phyloP scores from a whole-genome alignment of 2,888 invertebrate genomes.

The Chironomus tentans region DNA sequence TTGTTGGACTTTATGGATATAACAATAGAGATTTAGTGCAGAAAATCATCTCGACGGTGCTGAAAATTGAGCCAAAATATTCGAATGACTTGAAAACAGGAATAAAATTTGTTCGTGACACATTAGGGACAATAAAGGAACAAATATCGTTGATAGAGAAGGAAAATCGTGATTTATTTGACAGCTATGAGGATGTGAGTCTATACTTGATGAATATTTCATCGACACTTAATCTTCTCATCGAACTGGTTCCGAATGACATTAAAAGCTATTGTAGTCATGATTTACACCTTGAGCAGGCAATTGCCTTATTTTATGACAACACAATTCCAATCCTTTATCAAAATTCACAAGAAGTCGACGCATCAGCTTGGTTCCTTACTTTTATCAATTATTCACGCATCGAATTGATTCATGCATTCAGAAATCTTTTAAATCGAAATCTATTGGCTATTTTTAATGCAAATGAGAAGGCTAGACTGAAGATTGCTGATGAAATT shows the following conservation, averaged over 20 bases:
- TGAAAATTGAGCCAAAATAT: conserved; percentile 50
- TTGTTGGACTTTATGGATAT: conserved; percentile 63
- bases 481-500: conserved; percentile 39
- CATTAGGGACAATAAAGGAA: conserved; percentile 37
- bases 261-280: conserved; percentile 45
- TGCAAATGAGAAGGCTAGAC: conserved; percentile 34
- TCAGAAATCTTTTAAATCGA: conserved; percentile 39
- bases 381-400: conserved; percentile 38
- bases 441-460: conserved; percentile 38
- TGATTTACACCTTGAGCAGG: conserved; percentile 49
- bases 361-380: conserved; percentile 35
- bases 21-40: conserved; percentile 53
- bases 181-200: conserved; percentile 52
- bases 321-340: conserved; percentile 61
- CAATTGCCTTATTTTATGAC: conserved; percentile 66
- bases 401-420: conserved; percentile 43
- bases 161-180: conserved; percentile 32
- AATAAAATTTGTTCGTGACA: conserved; percentile 47
- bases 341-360: conserved; percentile 47
- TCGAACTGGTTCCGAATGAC: conserved; percentile 53
- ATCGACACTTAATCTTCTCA: conserved; percentile 56
- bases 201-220: conserved; percentile 61
- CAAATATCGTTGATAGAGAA: conserved; percentile 33
- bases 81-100: conserved; percentile 49
- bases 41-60: conserved; percentile 55